Evolutionary conservation across 2,797 vertebrate genomes (phyloP), one percentile per base, ranked within the genome.

Genomic region (Arctocebus calabarensis): DNA sequence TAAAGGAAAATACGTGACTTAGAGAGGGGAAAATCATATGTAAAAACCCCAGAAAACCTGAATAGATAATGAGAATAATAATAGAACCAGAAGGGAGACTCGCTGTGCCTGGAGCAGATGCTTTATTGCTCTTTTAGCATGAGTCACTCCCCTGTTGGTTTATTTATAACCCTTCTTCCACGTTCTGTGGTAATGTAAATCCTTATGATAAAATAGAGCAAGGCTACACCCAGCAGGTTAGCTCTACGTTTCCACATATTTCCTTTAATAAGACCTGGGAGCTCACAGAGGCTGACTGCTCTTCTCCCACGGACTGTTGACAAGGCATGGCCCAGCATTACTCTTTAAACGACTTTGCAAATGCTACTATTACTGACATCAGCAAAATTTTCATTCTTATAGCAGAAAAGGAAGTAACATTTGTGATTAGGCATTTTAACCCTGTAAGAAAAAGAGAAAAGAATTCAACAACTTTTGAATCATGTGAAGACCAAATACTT

Each of bases 1-100:
- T 77, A 75, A 48, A 91, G 34, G 34, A 62, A 82, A 64, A 66
- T 57, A 52, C 22, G 5, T 84, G 32, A 74, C 57, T 4, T 29
- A 89, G 3, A 40, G 48, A 43, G 27, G 1, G 0, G 20, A 48
- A 84, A 27, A 43, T 27, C 94, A 34, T 88, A 84, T 89, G 70
- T 95, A 62, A 92, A 20, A 96, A 2, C 2, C 1, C 68, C 23
- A 64, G 62, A 96, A 62, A 96, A 93, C 71, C 7, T 92, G 87
- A 96, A 97, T n/a, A 29, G 20, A 95, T 45, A 97, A 94, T 37
- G 48, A 32, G 32, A 97, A 96, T 96, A 94, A 83, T 77, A 98
- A 93, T n/a, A 88, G 57, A 96, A 93, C 1, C 93, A 83, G 62
- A 95, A 82, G 1, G 8, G 13, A 96, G 52, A 94, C 34, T 98